Base-by-base conservation (phyloP, 2,113 vertebrate species). In the Spizaetus ornatus region DNA sequence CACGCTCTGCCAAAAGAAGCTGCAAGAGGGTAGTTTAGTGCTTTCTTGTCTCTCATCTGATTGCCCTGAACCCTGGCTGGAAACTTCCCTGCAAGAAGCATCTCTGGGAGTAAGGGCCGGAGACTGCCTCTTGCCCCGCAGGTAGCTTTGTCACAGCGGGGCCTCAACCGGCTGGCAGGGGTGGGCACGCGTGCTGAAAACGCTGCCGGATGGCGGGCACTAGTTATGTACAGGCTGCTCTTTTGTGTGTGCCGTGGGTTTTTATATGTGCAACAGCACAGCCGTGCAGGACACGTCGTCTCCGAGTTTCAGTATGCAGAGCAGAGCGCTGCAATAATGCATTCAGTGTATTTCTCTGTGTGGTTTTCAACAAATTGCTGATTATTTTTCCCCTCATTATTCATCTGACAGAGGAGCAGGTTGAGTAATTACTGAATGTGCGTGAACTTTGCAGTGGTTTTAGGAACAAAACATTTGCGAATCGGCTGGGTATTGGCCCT, bases 301-400 rank as follows among this genome's bases (percentile, higher is more conserved):
- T 59, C 43, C 3, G 7, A 13, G 74, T 13, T 32, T 52, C 90
- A 3, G 40, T 1, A 10, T 27, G 84, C 83, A 13, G 53, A 50
- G 95, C 86, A 20, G 67, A 81, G 86, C 3, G 9, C 86, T 13
- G 87, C 73, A 7, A 1, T 43, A 63, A 21, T 1, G 0, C 52
- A 0, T 16, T 76, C 76, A 0, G 11, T 9, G 50, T 16, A 53
- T 81, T 80, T 88, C 90, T 88, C 88, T 21, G 0, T 34, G 69
- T 34, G 89, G 56, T 78, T 94, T 42, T 73, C 67, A 88, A 83
- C 79, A 73, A 90, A 90, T 50, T 25, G 63, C 85, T 92, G 82
- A 81, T 90, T 88, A 34, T 92, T 96, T 97, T 86, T 85, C 53
- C 66, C 92, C 92, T 90, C 82, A 17, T 83, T 96, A 78, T 94